Evolutionary conservation across 2,113 vertebrate genomes (phyloP).

Genomic region (Rhegmatorhina hoffmannsi): DNA sequence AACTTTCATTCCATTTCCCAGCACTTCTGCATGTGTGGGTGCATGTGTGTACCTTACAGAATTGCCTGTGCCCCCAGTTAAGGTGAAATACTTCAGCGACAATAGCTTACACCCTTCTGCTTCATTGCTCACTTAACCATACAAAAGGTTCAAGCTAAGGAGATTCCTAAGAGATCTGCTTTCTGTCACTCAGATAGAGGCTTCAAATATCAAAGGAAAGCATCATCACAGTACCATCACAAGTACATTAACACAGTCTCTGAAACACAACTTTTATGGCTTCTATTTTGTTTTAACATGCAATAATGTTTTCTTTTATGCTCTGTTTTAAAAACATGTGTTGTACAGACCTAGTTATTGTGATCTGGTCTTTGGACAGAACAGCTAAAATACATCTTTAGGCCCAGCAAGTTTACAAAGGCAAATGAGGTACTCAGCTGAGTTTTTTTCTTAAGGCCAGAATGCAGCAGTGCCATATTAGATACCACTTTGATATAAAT

Average conservation of each 20-base stretch:
- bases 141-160: background rate
- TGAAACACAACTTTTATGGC: background rate
- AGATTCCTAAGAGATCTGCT: slow-evolving; percentile 23
- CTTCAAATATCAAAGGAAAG: slow-evolving; percentile 28
- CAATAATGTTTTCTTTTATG: background rate
- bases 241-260: background rate
- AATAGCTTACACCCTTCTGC: background rate
- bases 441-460: background rate
- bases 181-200: background rate
- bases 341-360: background rate
- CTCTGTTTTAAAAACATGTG: background rate
- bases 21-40: accelerated
- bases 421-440: background rate
- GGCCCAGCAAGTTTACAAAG: background rate
- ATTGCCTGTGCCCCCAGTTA: background rate
- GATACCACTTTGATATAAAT: background rate
- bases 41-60: background rate
- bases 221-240: background rate
- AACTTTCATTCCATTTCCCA: background rate
- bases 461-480: background rate
- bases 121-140: background rate
- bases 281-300: background rate
- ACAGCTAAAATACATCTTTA: background rate
- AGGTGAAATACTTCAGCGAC: background rate
- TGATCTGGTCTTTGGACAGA: background rate